Evolutionary conservation across 2,113 vertebrate genomes (phyloP).

Genomic region (Xenopus laevis): DNA sequence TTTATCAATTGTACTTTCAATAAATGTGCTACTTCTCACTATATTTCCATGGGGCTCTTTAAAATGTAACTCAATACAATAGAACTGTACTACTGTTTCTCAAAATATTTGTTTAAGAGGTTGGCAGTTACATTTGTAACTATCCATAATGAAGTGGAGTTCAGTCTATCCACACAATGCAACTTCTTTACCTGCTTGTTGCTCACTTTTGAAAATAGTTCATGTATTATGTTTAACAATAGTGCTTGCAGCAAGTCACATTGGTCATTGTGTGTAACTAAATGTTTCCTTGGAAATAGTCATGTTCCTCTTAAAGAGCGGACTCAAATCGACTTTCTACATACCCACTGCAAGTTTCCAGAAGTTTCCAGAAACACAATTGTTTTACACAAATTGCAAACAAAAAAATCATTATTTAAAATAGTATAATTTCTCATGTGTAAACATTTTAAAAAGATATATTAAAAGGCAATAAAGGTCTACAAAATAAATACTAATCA

Average conservation of each 20-base stretch:
- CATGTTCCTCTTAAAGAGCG: not conserved
- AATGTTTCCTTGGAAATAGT: conserved; percentile 8
- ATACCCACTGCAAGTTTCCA: no score
- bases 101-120: not conserved
- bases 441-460: no score
- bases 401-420: no score
- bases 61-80: not conserved
- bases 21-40: no score
- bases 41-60: no score
- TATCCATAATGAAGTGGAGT: not conserved
- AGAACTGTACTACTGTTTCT: not conserved
- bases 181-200: not conserved
- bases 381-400: no score
- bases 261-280: conserved; percentile 6
- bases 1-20: no score
- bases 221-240: conserved; percentile 19
- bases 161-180: not conserved
- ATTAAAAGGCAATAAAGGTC: no score
- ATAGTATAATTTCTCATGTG: no score
- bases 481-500: no score
- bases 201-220: not conserved
- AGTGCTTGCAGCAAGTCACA: conserved; percentile 10
- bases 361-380: no score
- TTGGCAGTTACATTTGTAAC: not conserved
- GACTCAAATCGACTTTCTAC: no score